Evolutionary conservation across 2,113 vertebrate genomes (phyloP).

Genomic region (Oenanthe melanoleuca): DNA sequence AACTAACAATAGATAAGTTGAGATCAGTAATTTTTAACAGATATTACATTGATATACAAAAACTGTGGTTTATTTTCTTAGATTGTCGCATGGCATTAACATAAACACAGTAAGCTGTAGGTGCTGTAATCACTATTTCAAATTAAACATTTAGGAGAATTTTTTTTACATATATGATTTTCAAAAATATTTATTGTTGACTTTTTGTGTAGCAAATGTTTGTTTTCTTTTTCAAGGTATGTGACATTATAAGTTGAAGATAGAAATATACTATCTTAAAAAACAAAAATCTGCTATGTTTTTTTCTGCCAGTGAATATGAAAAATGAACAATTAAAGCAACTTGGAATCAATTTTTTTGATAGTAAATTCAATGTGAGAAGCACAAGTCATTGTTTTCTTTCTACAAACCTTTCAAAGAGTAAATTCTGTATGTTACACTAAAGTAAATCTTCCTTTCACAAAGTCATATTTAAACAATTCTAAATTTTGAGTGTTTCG

Average conservation of each 20-base stretch:
- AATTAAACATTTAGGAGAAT: constrained; percentile 19
- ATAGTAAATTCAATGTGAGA: background rate
- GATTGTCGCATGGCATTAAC: constrained; percentile 91
- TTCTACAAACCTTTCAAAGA: background rate
- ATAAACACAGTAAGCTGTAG: constrained; percentile 75
- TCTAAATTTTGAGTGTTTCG: background rate
- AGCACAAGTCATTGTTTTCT: background rate
- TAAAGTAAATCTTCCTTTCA: background rate
- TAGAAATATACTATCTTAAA: background rate
- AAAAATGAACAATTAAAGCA: background rate
- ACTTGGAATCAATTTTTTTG: background rate
- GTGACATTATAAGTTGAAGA: constrained; percentile 78
- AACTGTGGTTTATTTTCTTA: constrained; percentile 75
- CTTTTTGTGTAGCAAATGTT: background rate
- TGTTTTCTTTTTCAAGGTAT: constrained; percentile 67
- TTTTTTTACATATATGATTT: constrained; percentile 24
- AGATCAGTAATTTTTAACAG: constrained; percentile 82
- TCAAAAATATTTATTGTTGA: background rate
- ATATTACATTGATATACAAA: constrained; percentile 81
- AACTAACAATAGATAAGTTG: constrained; percentile 88
- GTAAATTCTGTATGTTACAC: background rate
- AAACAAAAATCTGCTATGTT: background rate
- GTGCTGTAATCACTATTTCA: constrained; percentile 70
- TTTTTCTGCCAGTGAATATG: background rate
- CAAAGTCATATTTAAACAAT: background rate